Base-by-base conservation (phyloP, 92 coral and sea anemone species). In the Blastomussa wellsi region DNA sequence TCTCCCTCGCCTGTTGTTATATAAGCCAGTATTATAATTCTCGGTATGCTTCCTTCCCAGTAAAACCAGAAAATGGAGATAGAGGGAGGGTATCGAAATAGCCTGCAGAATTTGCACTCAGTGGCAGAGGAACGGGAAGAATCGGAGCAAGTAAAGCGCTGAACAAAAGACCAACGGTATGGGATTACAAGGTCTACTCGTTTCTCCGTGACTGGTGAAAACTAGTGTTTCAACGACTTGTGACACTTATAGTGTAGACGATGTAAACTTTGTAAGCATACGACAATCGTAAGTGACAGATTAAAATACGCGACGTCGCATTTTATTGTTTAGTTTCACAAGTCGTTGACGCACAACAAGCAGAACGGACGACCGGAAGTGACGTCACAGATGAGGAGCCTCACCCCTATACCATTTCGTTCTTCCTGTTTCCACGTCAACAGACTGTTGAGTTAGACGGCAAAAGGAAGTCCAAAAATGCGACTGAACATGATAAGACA, bases 401-500 rank as follows among this genome's bases (percentile, higher is more conserved):
- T 67, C 99, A 96, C 87, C 99, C 99, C 24, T 96, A 96, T 87
- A 96, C 99, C 76, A 94, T 96, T 86, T 96, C 99, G 22, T 96
- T 96, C 91, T 96, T 96, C 91, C 89, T 92, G 51, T 96, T 96
- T 82, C 99, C 99, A 13, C 92, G 90, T 78, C 93, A 94, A 65
- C 87, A 90, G 22, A 91, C 91, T 26, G 73, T 67, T 80, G 90
- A 90, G 55, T 88, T 86, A 84, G 88, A 83, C 59, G 82, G 82
- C 87, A 90, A 88, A 76, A 78, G 78, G 77, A 89, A 82, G 88
- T 83, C 88, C 72, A 96, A 91, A 86, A 84, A 93, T 68, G 33
- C 77, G 65, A 88, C 89, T 75, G 80, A 81, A 85, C 93, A 81
- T 82, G 86, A 60, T 78, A 86, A 74, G 36, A 26, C 86, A 80